A percentile compares a stretch with the other conserved stretches of the same genome.
These are phyloP conservation scores for Anas georgica DNA, from an alignment of 2,797 vertebrate genomes.

Conservation along the genomic window DNA sequence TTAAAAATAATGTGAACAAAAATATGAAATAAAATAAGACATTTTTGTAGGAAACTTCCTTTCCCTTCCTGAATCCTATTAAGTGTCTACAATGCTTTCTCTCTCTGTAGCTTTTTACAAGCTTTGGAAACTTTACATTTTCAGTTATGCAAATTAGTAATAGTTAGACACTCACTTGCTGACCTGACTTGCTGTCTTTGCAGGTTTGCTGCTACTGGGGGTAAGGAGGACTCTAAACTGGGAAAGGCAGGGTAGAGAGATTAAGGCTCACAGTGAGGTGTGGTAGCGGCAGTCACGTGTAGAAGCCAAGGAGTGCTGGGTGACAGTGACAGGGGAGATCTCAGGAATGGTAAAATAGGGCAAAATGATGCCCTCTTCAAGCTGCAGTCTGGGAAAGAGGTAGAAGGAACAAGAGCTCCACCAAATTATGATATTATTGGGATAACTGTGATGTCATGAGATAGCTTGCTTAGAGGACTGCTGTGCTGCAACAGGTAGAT, in stretches of 20 bases:
- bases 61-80: background rate
- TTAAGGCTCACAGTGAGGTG: background rate
- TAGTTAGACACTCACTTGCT: background rate
- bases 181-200: background rate
- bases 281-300: background rate
- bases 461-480: background rate
- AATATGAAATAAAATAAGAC: background rate
- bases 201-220: background rate
- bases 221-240: background rate
- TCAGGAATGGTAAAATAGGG: background rate
- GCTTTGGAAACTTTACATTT: background rate
- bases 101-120: background rate
- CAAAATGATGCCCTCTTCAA: background rate
- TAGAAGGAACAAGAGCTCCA: background rate
- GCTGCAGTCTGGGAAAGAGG: background rate
- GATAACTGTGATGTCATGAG: background rate
- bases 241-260: background rate
- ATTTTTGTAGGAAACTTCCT: background rate
- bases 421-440: background rate
- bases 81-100: background rate
- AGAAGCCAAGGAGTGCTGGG: background rate
- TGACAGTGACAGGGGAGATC: background rate
- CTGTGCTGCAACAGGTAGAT: background rate
- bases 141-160: background rate
- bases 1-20: background rate